Conservation (phyloP, 2,797 vertebrate species). For the Amazonetta brasiliensis region DNA sequence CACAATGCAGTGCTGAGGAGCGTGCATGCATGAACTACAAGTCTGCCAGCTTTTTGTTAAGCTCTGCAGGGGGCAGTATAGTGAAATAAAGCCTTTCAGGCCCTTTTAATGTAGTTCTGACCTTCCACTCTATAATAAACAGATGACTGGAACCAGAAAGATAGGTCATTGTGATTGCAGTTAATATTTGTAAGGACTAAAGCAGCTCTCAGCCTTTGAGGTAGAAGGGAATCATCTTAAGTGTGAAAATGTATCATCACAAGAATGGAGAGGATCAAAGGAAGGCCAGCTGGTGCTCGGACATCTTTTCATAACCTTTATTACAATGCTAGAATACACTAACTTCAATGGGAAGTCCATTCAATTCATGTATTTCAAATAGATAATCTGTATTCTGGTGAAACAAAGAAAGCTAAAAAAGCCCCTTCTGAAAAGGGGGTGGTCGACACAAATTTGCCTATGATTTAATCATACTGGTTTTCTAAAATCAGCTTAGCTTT, state of each 20-base stretch:
- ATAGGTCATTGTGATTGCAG: constrained; percentile 71
- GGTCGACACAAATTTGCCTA: constrained; percentile 65
- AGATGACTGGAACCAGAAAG: constrained; percentile 76
- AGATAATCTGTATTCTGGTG: constrained; percentile 66
- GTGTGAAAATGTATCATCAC: constrained; percentile 75
- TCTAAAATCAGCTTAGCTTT: constrained; percentile 52
- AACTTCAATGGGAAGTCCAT: constrained; percentile 72
- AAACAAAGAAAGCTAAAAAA: constrained; percentile 58
- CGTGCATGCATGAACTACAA: constrained; percentile 75
- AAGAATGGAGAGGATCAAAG: constrained; percentile 74
- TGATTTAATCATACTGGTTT: constrained; percentile 67
- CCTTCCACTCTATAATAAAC: constrained; percentile 74
- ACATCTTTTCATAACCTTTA: constrained; percentile 76
- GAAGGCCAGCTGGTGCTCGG: constrained; percentile 72
- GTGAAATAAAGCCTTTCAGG: constrained; percentile 68
- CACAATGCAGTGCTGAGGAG: constrained; percentile 72
- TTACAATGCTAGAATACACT: constrained; percentile 70
- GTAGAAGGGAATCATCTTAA: constrained; percentile 74
- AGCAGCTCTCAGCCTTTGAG: constrained; percentile 72
- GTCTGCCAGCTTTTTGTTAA: constrained; percentile 73
- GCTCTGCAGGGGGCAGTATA: constrained; percentile 70
- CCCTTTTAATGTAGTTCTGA: constrained; percentile 69
- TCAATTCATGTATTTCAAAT: constrained; percentile 60
- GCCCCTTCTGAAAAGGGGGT: constrained; percentile 32
- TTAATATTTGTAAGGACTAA: constrained; percentile 76